These are phyloP conservation scores for Pseudochirops cupreus DNA, from an alignment of 2,797 vertebrate species.

Conservation along the genomic window DNA sequence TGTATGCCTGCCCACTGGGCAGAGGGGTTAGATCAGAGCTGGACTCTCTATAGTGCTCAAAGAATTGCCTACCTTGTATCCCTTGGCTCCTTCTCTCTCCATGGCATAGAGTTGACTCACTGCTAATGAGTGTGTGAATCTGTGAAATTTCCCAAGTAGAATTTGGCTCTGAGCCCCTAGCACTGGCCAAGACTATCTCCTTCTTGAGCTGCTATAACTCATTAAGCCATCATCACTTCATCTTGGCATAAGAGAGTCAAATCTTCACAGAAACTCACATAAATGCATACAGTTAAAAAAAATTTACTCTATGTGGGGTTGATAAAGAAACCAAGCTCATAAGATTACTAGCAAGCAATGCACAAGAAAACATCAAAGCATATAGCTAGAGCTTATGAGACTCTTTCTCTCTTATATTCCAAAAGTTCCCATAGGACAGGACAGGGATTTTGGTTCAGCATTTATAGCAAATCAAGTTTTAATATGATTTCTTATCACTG, in stretches of 20 bases:
- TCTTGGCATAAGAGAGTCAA: background rate
- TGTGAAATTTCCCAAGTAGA: background rate
- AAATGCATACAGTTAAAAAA: background rate
- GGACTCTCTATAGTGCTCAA: background rate
- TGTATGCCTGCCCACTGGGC: background rate
- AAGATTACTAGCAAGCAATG: background rate
- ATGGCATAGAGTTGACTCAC: background rate
- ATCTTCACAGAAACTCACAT: background rate
- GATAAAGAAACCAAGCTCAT: background rate
- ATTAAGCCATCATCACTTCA: background rate
- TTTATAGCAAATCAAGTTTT: background rate
- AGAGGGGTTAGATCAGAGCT: background rate
- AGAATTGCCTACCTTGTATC: background rate
- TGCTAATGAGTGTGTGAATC: background rate
- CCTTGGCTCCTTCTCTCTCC: background rate
- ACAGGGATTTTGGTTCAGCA: background rate
- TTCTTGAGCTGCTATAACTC: background rate
- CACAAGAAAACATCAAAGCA: background rate
- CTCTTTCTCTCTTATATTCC: background rate
- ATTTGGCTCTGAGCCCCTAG: background rate
- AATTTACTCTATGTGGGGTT: background rate
- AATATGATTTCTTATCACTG: background rate
- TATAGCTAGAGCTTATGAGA: background rate
- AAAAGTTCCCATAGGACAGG: background rate
- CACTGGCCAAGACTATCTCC: background rate